Base-by-base conservation (phyloP, 2,888 invertebrate genomes). In the Formica aserva region DNA sequence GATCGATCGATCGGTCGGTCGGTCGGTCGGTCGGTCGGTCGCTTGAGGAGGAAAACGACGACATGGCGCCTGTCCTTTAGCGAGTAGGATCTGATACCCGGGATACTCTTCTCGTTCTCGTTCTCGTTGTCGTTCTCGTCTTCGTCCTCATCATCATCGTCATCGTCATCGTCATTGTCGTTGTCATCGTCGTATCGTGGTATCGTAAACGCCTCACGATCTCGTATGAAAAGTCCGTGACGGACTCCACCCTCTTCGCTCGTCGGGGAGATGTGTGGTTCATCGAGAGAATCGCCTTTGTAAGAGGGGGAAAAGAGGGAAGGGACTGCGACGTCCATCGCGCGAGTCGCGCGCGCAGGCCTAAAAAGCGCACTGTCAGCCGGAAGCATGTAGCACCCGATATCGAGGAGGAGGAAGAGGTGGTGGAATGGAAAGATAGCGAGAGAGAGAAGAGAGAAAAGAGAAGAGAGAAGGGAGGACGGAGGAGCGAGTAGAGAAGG, bases 361-460 rank as follows among this genome's bases (percentile, higher is more conserved):
- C 84, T 85, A 87, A 91, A 88, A 85, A 88, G 91, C 90, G 82
- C 86, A 91, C 90, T 89, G 89, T 90, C 90, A 88, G 89, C 88
- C 88, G 89, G 88, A 89, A 90, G 83, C 87, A 66, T 89, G 87
- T 91, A 89, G 86, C 86, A 86, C 83, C 90, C 85, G 85, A 85
- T 45, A 63, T 84, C 75, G 18, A 35, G 35, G 52, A 71, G 22
- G 80, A 67, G 83, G 67, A 84, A 63, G 72, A 52, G n/a, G 48
- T 52, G 48, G 48, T 52, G n/a, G 48, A n/a, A 52, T 77, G 71
- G 63, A 85, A 72, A 62, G 67, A 55, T 32, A 66, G 48, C 52
- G 66, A 35, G 65, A 48, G 52, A 52, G 29, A 52, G 41, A 80
- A 32, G 22, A 71, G 41, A 62, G 80, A 80, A 32, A 18, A 22